Evolutionary conservation across 2,113 vertebrate genomes (phyloP), one percentile per base, ranked within the genome.

Genomic region (Poeciliopsis turrubarensis): DNA sequence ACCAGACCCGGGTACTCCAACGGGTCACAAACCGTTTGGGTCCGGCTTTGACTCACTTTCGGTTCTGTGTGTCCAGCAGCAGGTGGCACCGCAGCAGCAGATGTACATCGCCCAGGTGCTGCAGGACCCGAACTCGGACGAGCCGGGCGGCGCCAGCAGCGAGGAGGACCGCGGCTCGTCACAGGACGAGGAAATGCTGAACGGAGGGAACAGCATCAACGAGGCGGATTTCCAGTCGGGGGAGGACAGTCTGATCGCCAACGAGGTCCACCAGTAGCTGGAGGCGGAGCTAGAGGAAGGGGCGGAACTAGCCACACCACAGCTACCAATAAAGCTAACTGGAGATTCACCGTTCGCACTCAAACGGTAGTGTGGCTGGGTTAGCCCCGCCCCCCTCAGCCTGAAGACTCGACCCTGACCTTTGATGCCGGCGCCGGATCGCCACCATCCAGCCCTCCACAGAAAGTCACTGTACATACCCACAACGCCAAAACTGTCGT

Each of bases 181-280:
- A 6, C 96, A 97, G 89, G 97, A 99, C 0, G 97, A 98, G 87
- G 97, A 98, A 88, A 92, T 97, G 92, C 95, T 98, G 87, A 94
- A 94, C 27, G 93, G 88, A 0, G 95, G 95, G 0, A 96, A 94
- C 41, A 95, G 95, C 93, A 96, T 97, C 83, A 98, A 97, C 0
- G 98, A 99, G 91, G 97, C 96, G 27, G 97, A 98, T 93, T 98
- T 98, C 94, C 98, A 98, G 93, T 99, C 98, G 0, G 98, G 96
- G 72, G 98, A 98, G 93, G 98, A 99, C 95, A 97, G 98, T 93
- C 97, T 99, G 92, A 97, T 99, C 90, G 98, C 97, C 89, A 99
- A 99, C 0, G 98, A 99, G 92, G 96, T 99, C 83, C 97, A 94
- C 87, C 94, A 94, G 61, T 95, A 93, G 87, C 87, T 39, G 39